Base-by-base conservation (phyloP, 2,888 invertebrate genomes). In the Cyaniris semiargus region DNA sequence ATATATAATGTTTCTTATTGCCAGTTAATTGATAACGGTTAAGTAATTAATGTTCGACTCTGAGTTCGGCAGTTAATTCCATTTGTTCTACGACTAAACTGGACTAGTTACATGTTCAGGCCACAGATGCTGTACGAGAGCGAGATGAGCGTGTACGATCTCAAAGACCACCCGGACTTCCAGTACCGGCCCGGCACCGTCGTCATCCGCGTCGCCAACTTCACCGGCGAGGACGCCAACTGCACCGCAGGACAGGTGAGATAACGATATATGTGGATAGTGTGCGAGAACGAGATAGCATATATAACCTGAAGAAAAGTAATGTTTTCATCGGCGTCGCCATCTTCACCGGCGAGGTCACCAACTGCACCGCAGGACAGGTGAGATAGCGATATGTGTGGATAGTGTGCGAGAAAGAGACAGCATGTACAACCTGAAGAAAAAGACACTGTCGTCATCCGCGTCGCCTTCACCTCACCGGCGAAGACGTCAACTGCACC, bases 101-200 rank as follows among this genome's bases (percentile, higher is more conserved):
- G 13, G 10, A 13, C 44, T 44, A 44, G 3, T 44, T 44, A 44
- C 44, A 44, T 13, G 44, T 44, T 44, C 88, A 97, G 96, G 78
- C 97, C 96, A 6, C 95, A 95, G 80, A 95, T 96, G 86, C 89
- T 97, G 75, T 95, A 96, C 81, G 96, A 96, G 84, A 96, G 96
- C 76, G 98, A 98, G 93, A 96, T 98, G 85, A 98, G 98, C 90
- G 99, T 99, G 5, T 99, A 99, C 89, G 99, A 99, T 90, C 93
- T 99, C 76, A 98, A 98, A 86, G 98, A 98, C 91, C 99, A 99
- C 91, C 97, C 98, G 0, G 98, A 98, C 88, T 98, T 98, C 92
- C 97, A 97, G 86, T 99, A 98, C 91, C 95, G 98, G 82, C 98
- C 98, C 10, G 98, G 98, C 27, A 97, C 97, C 15, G 96, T 98